phyloP scores from a whole-genome alignment of 2,113 vertebrate species.

The Saccopteryx leptura region DNA sequence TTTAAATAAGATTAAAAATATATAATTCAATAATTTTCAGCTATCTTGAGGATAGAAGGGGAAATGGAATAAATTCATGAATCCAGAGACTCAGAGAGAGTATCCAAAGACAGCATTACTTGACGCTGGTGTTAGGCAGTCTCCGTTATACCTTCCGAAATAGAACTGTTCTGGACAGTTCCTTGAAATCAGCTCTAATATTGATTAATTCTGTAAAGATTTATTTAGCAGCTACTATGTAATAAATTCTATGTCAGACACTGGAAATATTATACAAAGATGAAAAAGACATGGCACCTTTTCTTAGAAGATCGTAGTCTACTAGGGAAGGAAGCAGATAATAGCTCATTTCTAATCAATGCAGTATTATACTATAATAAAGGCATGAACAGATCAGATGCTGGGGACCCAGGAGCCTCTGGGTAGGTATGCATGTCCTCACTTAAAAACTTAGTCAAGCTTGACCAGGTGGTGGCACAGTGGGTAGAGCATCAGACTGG shows the following conservation, averaged over 20 bases:
- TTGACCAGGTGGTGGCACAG: too few relatives aligned
- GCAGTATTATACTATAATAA: neutral
- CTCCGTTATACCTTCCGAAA: neutral
- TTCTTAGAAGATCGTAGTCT: neutral
- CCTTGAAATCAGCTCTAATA: neutral
- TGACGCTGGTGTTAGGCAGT: neutral
- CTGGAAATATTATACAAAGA: neutral
- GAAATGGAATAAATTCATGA: neutral
- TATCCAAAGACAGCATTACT: neutral
- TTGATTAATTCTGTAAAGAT: neutral
- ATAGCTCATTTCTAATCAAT: neutral
- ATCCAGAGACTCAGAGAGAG: neutral
- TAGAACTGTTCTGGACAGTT: neutral
- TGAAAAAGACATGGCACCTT: neutral
- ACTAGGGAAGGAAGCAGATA: neutral
- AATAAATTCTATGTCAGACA: neutral
- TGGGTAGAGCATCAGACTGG: too few relatives aligned
- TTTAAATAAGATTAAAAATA: slow-evolving; percentile 17
- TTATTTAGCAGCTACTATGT: neutral
- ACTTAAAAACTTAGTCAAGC: neutral
- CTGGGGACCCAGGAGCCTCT: neutral
- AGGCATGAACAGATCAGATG: neutral
- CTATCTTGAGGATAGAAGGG: neutral
- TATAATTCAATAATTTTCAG: neutral
- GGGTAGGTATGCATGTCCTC: neutral